Evolutionary conservation across 2,888 invertebrate genomes (phyloP).

Genomic region (Drosophila neonasuta): DNA sequence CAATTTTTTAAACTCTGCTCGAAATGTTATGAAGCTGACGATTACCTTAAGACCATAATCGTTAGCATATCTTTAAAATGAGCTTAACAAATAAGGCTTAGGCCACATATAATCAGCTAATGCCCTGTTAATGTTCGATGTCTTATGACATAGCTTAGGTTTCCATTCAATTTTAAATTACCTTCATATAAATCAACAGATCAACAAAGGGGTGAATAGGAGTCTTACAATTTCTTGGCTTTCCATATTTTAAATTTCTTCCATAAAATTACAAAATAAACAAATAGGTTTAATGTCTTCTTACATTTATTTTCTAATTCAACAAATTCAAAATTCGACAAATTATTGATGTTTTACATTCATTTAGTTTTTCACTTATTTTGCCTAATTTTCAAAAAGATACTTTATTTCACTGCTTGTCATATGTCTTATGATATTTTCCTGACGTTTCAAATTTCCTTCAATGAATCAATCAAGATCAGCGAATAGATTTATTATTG

Average conservation of each 20-base stretch:
- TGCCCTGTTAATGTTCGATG: constrained; percentile 33
- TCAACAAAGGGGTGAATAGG: neutral
- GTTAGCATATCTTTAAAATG: constrained; percentile 57
- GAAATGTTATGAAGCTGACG: constrained; percentile 64
- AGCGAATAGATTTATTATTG: no score
- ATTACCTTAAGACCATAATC: constrained; percentile 54
- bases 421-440: no score
- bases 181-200: neutral
- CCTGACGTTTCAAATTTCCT: no score
- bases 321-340: no score
- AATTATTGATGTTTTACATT: neutral
- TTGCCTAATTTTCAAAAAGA: no score
- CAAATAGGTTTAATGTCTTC: no score
- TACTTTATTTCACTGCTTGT: no score
- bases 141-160: neutral
- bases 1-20: constrained; percentile 66
- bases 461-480: no score
- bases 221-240: neutral
- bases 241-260: no score
- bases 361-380: no score
- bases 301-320: neutral
- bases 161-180: neutral
- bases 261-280: neutral
- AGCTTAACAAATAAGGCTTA: constrained; percentile 26
- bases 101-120: constrained; percentile 22